These are phyloP conservation scores for Papilio machaon DNA, from an alignment of 1,140 invertebrate genomes.

Conservation along the genomic window DNA sequence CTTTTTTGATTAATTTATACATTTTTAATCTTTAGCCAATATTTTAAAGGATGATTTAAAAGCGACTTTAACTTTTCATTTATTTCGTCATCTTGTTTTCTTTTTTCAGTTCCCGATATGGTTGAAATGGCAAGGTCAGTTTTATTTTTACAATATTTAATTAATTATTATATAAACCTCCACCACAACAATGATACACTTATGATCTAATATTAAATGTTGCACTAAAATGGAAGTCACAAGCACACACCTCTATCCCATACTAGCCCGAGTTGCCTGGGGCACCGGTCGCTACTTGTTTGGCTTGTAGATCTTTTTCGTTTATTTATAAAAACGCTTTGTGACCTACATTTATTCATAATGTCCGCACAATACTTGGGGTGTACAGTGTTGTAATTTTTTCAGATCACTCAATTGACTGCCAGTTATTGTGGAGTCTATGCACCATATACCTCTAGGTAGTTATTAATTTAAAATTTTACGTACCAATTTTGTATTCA, in stretches of 20 bases:
- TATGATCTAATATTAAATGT: not conserved
- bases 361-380: not conserved
- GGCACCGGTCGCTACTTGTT: not conserved
- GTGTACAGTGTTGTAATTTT: not conserved
- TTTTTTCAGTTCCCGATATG: conserved; percentile 15
- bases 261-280: not conserved
- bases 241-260: not conserved
- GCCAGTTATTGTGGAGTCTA: conserved; percentile 14
- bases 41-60: not conserved
- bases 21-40: not conserved
- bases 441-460: not conserved
- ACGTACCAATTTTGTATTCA: not conserved
- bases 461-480: not conserved
- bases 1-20: not conserved
- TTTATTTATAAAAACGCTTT: not conserved
- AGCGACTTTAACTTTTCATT: not conserved
- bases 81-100: conserved; percentile 16
- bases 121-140: conserved; percentile 16
- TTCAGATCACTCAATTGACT: conserved; percentile 6
- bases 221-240: not conserved
- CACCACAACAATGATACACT: not conserved
- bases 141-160: not conserved
- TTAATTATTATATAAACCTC: not conserved
- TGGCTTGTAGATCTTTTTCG: not conserved
- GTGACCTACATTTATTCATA: not conserved